phyloP scores from a whole-genome alignment of 1,140 invertebrate species.

The Eupristina koningsbergeri region DNA sequence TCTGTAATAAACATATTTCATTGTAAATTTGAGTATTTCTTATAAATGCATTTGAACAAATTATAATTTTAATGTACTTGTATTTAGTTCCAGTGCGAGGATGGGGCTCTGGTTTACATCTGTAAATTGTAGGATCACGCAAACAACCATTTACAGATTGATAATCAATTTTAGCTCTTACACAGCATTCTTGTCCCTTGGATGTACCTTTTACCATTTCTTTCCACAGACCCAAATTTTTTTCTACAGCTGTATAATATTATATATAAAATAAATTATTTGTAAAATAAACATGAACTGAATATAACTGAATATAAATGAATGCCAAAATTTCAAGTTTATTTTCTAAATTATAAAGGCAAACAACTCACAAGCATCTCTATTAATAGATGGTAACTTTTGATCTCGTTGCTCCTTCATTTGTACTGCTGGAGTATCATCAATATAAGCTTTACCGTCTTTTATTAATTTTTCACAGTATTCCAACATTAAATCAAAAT shows the following conservation, averaged over 20 bases:
- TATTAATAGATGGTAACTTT: constrained; percentile 87
- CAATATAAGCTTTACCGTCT: constrained; percentile 93
- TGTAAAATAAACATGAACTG: neutral
- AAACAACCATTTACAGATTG: constrained; percentile 95
- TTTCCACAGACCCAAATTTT: constrained; percentile 93
- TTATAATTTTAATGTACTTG: constrained; percentile 78
- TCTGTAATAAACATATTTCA: constrained; percentile 72
- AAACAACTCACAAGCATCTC: constrained; percentile 82
- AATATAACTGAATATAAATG: neutral
- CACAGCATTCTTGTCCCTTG: constrained; percentile 90
- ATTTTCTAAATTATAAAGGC: neutral
- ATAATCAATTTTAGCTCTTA: constrained; percentile 99
- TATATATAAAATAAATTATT: constrained; percentile 31
- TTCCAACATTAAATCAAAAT: constrained; percentile 93
- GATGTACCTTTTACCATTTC: constrained; percentile 93
- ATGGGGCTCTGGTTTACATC: constrained; percentile 97
- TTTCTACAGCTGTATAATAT: constrained; percentile 80
- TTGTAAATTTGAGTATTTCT: neutral
- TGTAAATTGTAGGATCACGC: constrained; percentile 98
- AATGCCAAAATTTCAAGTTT: neutral
- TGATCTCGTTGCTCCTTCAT: constrained; percentile 98
- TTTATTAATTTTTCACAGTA: constrained; percentile 92
- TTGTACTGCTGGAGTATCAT: constrained; percentile 93
- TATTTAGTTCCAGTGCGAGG: constrained; percentile 95
- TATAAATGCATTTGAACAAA: no score